A percentile compares a stretch with the other conserved stretches of the same genome.
phyloP scores from a whole-genome alignment of 2,113 vertebrate genomes.

The Spermophilus dauricus region DNA sequence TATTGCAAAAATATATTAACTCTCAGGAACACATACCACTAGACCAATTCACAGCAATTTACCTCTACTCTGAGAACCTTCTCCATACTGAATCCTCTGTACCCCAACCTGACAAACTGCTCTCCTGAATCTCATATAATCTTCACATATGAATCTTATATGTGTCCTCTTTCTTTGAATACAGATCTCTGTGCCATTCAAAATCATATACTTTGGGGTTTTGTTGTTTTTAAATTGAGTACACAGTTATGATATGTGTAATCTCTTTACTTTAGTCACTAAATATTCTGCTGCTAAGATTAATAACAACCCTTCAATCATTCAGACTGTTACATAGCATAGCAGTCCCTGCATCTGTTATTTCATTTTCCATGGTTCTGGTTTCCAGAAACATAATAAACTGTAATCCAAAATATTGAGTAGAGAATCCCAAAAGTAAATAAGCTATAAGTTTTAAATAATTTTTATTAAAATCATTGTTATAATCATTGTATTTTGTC shows the following conservation, averaged over 20 bases:
- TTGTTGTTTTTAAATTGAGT: not conserved
- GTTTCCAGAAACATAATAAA: not conserved
- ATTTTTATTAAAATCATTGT: not conserved
- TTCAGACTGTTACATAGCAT: not conserved
- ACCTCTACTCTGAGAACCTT: not conserved
- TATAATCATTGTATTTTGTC: not conserved
- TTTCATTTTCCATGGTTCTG: not conserved
- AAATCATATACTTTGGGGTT: not conserved
- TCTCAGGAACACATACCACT: not conserved
- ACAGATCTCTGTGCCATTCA: not conserved
- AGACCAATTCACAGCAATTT: not conserved
- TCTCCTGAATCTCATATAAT: fast-evolving
- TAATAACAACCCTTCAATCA: not conserved
- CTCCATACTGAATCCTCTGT: not conserved
- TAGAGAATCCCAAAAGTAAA: not conserved
- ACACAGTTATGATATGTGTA: not conserved
- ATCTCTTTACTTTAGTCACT: not conserved
- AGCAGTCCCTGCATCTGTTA: not conserved
- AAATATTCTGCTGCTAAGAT: not conserved
- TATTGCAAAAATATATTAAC: not conserved
- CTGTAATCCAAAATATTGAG: not conserved
- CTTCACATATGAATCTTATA: not conserved
- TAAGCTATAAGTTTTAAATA: not conserved
- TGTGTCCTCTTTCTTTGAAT: not conserved
- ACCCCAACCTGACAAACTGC: too few relatives aligned